Conservation (phyloP, 1,140 invertebrate species). For the Bombus soroeensis region DNA sequence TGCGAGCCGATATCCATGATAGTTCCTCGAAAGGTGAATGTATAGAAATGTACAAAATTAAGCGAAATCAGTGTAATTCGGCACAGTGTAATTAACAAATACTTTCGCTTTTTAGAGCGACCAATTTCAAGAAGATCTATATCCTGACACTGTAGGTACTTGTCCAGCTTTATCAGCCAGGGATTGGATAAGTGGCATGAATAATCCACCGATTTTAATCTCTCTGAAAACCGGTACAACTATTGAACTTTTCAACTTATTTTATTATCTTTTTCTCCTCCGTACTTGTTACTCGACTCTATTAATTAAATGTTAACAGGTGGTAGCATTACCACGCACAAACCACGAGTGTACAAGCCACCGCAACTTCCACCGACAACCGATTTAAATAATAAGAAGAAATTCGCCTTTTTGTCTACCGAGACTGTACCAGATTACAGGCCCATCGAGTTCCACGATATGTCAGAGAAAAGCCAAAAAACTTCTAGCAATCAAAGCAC, state of each 20-base stretch:
- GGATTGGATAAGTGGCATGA: constrained; percentile 94
- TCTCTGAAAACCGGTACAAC: constrained; percentile 90
- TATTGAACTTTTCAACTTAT: background rate
- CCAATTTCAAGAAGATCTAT: constrained; percentile 94
- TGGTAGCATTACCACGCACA: constrained; percentile 88
- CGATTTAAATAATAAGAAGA: constrained; percentile 91
- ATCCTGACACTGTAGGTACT: constrained; percentile 94
- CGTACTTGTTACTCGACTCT: background rate
- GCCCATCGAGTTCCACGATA: constrained; percentile 84
- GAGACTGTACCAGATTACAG: constrained; percentile 93
- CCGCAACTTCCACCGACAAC: constrained; percentile 80
- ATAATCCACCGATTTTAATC: constrained; percentile 91
- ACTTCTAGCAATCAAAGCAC: constrained; percentile 89
- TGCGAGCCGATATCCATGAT: constrained; percentile 98
- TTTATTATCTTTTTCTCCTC: background rate
- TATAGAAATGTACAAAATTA: background rate
- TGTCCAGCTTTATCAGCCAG: constrained; percentile 92
- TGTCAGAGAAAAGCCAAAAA: constrained; percentile 88
- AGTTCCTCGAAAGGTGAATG: constrained; percentile 91
- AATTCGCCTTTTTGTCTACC: constrained; percentile 92
- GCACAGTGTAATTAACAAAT: background rate
- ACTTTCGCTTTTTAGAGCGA: constrained; percentile 84
- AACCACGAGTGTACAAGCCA: constrained; percentile 86
- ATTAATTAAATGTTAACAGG: constrained; percentile 77
- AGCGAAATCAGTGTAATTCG: background rate